These are phyloP conservation scores for Argyra leucocephala DNA, from an alignment of 2,888 invertebrate genomes.

Conservation along the genomic window DNA sequence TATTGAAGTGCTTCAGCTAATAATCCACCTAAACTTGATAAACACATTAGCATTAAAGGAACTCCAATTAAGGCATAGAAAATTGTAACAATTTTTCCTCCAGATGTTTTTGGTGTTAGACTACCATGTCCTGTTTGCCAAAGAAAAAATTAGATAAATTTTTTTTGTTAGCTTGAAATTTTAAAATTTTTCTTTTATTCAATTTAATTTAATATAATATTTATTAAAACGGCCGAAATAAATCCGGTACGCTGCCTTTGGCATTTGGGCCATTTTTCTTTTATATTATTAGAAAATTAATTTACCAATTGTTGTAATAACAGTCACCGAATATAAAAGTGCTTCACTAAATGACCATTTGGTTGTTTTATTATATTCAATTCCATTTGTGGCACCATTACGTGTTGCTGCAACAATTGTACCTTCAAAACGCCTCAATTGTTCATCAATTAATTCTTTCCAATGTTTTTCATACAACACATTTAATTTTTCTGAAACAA, in stretches of 20 bases:
- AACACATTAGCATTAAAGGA: slow-evolving; percentile 74
- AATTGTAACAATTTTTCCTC: slow-evolving; percentile 75
- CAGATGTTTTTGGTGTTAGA: slow-evolving; percentile 70
- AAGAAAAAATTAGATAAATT: background rate
- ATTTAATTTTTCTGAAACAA: slow-evolving; percentile 60
- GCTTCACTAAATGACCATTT: slow-evolving; percentile 76
- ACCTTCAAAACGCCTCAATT: slow-evolving; percentile 68
- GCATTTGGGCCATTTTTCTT: too few species aligned
- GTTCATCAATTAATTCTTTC: slow-evolving; percentile 68
- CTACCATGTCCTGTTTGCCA: slow-evolving; percentile 67
- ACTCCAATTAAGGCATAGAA: slow-evolving; percentile 80
- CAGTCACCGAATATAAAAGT: slow-evolving; percentile 72
- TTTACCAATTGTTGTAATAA: slow-evolving; percentile 83
- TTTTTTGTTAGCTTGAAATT: background rate
- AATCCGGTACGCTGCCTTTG: too few species aligned
- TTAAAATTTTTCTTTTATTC: background rate
- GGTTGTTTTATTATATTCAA: slow-evolving; percentile 16
- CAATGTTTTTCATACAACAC: slow-evolving; percentile 76
- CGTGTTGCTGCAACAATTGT: slow-evolving; percentile 68
- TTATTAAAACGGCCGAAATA: too few species aligned
- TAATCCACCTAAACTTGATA: slow-evolving; percentile 73
- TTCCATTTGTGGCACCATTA: slow-evolving; percentile 34
- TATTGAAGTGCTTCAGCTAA: slow-evolving; percentile 67
- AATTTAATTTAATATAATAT: too few species aligned
- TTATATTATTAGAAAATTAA: too few species aligned